Conservation (phyloP, 2,797 vertebrate species). For the Myiotriccus ornatus region DNA sequence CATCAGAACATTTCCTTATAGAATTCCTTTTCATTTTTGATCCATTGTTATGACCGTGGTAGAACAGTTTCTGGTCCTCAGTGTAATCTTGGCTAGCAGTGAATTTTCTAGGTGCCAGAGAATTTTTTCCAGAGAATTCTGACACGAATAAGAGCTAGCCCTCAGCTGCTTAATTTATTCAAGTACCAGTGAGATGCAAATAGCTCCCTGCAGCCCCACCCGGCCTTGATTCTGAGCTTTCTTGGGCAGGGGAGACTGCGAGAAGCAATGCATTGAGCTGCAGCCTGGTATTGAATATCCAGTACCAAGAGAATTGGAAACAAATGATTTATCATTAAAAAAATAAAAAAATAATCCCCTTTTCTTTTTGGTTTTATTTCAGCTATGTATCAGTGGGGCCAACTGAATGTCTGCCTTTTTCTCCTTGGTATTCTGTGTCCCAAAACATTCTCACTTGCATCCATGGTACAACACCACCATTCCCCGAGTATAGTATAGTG, state of each 20-base stretch:
- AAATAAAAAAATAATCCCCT: neutral
- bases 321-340: neutral
- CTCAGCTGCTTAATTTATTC: neutral
- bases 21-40: neutral
- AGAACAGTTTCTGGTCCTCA: neutral
- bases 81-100: neutral
- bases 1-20: neutral
- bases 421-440: neutral
- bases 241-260: neutral
- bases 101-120: neutral
- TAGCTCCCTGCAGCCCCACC: neutral
- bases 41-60: neutral
- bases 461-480: neutral
- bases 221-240: neutral
- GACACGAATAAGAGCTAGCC: neutral
- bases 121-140: neutral
- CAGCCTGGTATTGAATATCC: neutral
- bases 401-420: neutral
- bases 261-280: neutral
- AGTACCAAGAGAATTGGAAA: neutral
- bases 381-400: neutral
- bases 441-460: neutral
- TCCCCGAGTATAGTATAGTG: neutral
- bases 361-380: neutral
- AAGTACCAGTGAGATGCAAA: neutral